Conservation (phyloP, 2,113 vertebrate genomes). For the Oncorhynchus tshawytscha region DNA sequence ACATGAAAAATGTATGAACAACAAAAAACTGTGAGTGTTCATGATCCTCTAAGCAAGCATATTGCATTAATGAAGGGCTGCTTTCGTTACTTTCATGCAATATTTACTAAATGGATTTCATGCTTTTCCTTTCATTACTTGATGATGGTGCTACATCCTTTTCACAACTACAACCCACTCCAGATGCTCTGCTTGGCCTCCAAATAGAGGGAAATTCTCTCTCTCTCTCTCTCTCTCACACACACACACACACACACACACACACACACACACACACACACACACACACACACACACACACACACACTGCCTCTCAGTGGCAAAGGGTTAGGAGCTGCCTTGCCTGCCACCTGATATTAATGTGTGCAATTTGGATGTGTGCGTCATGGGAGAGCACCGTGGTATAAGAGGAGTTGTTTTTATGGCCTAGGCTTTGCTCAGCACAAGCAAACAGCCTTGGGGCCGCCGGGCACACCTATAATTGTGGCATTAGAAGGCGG, state of each 20-base stretch:
- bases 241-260: too few relatives aligned
- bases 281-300: too few relatives aligned
- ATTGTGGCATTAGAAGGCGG: constrained; percentile 53
- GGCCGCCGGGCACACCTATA: constrained; percentile 33
- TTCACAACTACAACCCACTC: too few relatives aligned
- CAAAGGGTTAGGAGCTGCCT: constrained; percentile 12
- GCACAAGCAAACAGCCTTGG: constrained; percentile 52
- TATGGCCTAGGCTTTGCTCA: constrained; percentile 37
- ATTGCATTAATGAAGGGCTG: too few relatives aligned
- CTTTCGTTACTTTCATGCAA: too few relatives aligned
- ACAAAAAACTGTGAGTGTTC: too few relatives aligned
- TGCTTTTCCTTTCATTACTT: too few relatives aligned
- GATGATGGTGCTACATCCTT: too few relatives aligned
- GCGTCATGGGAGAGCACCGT: constrained; percentile 24
- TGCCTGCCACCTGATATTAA: constrained; percentile 41
- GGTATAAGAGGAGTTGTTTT: constrained; percentile 42
- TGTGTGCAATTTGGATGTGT: constrained; percentile 48
- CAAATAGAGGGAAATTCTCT: background rate
- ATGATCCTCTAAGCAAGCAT: too few relatives aligned
- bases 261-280: background rate
- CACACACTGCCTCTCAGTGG: background rate
- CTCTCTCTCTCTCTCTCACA: background rate
- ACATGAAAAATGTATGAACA: too few relatives aligned
- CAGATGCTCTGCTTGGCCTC: too few relatives aligned
- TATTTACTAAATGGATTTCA: too few relatives aligned